Evolutionary conservation across 2,113 vertebrate genomes (phyloP).

Genomic region (Myanophis thanlyinensis): DNA sequence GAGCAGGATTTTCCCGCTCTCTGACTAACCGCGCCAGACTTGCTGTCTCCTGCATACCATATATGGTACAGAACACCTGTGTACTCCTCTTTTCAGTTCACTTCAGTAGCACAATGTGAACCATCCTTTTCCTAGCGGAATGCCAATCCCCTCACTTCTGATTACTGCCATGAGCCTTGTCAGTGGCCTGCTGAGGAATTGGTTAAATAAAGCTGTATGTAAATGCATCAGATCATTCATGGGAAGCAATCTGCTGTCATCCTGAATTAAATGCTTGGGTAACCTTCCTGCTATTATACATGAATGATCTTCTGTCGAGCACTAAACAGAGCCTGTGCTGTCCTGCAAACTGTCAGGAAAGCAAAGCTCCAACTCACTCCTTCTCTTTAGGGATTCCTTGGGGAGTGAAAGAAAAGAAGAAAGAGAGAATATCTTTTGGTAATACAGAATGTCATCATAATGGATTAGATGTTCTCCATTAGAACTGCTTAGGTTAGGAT

Average conservation of each 20-base stretch:
- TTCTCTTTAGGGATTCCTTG: neutral
- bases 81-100: neutral
- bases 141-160: neutral
- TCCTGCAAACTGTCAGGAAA: neutral
- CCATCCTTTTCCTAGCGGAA: neutral
- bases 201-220: neutral
- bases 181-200: constrained; percentile 2
- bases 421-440: neutral
- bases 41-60: no score
- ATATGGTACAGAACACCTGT: no score
- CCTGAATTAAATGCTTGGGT: constrained; percentile 27
- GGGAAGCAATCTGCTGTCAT: constrained; percentile 18
- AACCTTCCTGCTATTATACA: neutral
- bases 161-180: neutral
- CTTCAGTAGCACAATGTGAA: neutral
- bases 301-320: neutral
- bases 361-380: neutral
- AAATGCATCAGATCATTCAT: neutral
- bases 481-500: neutral
- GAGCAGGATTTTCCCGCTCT: no score
- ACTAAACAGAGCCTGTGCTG: neutral
- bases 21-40: no score
- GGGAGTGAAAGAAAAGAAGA: neutral
- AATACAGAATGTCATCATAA: neutral
- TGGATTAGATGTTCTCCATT: neutral